Percentiles rank a stretch among this genome's conserved stretches.
Evolutionary conservation across 1,140 invertebrate genomes (phyloP).

Genomic region (Whitmania pigra): DNA sequence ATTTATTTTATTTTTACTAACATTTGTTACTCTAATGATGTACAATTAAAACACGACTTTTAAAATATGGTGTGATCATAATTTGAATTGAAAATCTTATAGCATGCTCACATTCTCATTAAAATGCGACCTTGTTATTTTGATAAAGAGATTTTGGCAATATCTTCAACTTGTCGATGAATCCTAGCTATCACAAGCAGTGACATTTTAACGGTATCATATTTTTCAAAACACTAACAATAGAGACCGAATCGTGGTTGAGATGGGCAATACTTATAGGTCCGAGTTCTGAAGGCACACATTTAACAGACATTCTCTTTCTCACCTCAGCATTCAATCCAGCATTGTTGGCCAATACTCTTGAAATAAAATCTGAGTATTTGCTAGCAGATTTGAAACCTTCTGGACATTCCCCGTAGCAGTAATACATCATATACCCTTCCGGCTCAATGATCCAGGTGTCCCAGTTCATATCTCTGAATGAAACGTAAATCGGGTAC

Average conservation of each 20-base stretch:
- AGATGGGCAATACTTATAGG: slow-evolving; percentile 27
- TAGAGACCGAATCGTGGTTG: slow-evolving; percentile 21
- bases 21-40: too few relatives aligned
- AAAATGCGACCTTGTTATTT: too few relatives aligned
- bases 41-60: too few relatives aligned
- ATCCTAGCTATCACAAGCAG: slow-evolving; percentile 20
- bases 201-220: slow-evolving; percentile 27
- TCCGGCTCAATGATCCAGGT: slow-evolving; percentile 33
- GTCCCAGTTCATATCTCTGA: slow-evolving; percentile 34
- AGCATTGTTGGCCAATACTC: slow-evolving; percentile 31
- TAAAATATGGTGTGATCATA: too few relatives aligned
- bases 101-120: too few relatives aligned
- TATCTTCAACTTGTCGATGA: too few relatives aligned
- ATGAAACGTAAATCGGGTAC: slow-evolving; percentile 31
- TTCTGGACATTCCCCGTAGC: slow-evolving; percentile 33
- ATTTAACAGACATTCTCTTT: slow-evolving; percentile 26
- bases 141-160: too few relatives aligned
- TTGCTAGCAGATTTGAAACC: slow-evolving; percentile 35
- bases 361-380: slow-evolving; percentile 33
- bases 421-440: slow-evolving; percentile 33
- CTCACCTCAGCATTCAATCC: not conserved
- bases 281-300: slow-evolving; percentile 27
- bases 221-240: slow-evolving; percentile 24
- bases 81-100: too few relatives aligned
- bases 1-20: too few relatives aligned